phyloP scores from a whole-genome alignment of 2,797 vertebrate species.

The Crax fasciolata region DNA sequence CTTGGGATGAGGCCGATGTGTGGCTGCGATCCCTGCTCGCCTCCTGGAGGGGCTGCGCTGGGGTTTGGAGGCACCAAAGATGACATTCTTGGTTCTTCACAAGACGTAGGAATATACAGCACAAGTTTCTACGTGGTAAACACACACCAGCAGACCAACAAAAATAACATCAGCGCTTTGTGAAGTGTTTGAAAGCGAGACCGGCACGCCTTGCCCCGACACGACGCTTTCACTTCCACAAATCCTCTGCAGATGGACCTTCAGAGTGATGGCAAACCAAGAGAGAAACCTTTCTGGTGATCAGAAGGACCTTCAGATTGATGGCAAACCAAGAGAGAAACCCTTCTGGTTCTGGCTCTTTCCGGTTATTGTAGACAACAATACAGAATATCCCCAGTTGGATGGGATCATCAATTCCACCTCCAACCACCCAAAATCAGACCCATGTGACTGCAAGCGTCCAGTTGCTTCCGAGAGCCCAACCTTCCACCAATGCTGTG shows the following conservation, averaged over 20 bases:
- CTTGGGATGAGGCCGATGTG: not conserved
- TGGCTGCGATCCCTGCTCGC: not conserved
- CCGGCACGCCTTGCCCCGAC: not conserved
- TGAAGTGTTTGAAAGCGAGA: not conserved
- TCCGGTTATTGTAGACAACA: too few species aligned
- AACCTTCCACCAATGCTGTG: rapidly evolving
- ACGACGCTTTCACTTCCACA: not conserved
- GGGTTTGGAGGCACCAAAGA: not conserved
- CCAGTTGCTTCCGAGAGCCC: not conserved
- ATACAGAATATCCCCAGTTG: too few species aligned
- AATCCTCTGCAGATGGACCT: not conserved
- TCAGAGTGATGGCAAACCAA: not conserved
- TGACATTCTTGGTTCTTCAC: not conserved
- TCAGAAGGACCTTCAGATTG: too few species aligned
- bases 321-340: too few species aligned
- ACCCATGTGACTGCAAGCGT: too few species aligned
- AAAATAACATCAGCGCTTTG: not conserved
- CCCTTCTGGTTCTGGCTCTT: too few species aligned
- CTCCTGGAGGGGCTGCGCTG: not conserved
- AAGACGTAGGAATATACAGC: not conserved
- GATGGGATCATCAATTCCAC: too few species aligned
- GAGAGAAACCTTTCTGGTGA: not conserved
- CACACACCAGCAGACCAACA: not conserved
- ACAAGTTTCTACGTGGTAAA: not conserved
- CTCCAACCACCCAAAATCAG: too few species aligned